phyloP scores from a whole-genome alignment of 2,797 vertebrate species.

The Diplodus puntazzo region DNA sequence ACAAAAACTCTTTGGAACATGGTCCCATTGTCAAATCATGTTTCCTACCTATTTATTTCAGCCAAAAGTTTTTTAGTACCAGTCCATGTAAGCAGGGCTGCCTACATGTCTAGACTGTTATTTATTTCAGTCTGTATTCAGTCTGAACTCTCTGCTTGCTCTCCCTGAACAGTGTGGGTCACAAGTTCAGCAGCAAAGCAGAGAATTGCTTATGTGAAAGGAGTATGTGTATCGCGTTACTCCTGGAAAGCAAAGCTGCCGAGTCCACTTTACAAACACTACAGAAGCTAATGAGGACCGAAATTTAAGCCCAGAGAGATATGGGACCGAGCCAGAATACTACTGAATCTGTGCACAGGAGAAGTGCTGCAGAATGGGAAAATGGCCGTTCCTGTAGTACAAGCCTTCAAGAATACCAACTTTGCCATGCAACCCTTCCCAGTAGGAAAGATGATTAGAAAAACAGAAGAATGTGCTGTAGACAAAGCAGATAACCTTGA shows the following conservation, averaged over 20 bases:
- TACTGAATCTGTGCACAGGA: constrained; percentile 19
- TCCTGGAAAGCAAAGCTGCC: constrained; percentile 57
- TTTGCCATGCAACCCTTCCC: background rate
- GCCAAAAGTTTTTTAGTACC: background rate
- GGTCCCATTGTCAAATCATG: background rate
- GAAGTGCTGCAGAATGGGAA: constrained; percentile 11
- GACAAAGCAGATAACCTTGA: constrained; percentile 14
- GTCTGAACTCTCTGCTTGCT: constrained; percentile 30
- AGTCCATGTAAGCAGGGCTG: constrained; percentile 5
- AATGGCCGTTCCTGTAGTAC: background rate
- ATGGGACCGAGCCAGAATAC: background rate
- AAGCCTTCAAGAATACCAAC: background rate
- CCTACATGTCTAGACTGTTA: constrained; percentile 20
- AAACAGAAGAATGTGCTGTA: constrained; percentile 1
- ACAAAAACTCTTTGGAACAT: background rate
- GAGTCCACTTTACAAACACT: constrained; percentile 62
- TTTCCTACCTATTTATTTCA: background rate
- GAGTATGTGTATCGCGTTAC: constrained; percentile 50
- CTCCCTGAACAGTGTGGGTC: constrained; percentile 47
- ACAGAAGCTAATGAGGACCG: constrained; percentile 37
- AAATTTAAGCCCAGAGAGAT: constrained; percentile 47
- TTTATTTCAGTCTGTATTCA: constrained; percentile 42
- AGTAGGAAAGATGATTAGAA: background rate
- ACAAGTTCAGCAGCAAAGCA: constrained; percentile 56
- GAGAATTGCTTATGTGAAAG: constrained; percentile 37